These are phyloP conservation scores for Philantomba maxwellii DNA, from an alignment of 2,113 vertebrate genomes.

Conservation along the genomic window DNA sequence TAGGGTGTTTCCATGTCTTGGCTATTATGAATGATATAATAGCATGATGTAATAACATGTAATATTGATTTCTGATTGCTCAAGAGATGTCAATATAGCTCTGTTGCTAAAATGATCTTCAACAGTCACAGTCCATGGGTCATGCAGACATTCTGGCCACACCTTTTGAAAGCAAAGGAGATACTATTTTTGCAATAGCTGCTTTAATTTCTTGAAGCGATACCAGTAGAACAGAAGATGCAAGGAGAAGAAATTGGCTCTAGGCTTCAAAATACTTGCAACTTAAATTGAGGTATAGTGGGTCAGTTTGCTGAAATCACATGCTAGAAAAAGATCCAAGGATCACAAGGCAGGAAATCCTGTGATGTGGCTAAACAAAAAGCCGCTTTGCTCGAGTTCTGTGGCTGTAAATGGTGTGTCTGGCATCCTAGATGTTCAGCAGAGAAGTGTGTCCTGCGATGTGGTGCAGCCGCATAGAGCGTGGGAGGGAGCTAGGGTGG, in stretches of 20 bases:
- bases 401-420: too few relatives aligned
- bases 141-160: too few relatives aligned
- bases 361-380: too few relatives aligned
- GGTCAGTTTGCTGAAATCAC: not conserved
- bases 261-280: not conserved
- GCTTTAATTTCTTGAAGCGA: not conserved
- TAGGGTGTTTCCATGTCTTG: not conserved
- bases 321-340: not conserved
- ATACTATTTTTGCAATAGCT: not conserved
- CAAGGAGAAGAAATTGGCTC: not conserved
- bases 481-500: fast-evolving
- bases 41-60: too few relatives aligned
- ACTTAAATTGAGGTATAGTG: not conserved
- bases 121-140: not conserved
- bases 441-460: too few relatives aligned
- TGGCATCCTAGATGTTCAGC: fast-evolving
- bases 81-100: fast-evolving
- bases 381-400: fast-evolving
- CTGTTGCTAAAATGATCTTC: not conserved
- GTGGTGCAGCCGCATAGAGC: fast-evolving
- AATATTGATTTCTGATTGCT: not conserved
- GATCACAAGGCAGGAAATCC: not conserved
- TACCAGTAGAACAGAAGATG: not conserved
- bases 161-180: not conserved
- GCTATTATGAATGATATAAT: not conserved